Conservation (phyloP, 1,140 invertebrate species). For the Papilio glaucus region DNA sequence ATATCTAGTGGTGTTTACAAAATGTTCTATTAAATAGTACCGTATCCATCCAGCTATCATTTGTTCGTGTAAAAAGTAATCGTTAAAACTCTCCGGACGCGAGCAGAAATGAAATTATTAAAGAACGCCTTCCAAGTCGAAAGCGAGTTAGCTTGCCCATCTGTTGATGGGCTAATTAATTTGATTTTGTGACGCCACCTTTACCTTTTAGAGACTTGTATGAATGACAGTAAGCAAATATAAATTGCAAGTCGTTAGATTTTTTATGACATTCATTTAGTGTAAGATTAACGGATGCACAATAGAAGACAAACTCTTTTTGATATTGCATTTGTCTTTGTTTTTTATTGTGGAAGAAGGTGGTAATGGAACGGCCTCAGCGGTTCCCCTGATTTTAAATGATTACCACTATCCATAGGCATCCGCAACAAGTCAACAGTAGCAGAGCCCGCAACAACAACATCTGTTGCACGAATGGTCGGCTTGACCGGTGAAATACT, state of each 20-base stretch:
- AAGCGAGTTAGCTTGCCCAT: conserved; percentile 69
- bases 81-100: conserved; percentile 69
- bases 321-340: not conserved
- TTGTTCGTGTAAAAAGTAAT: conserved; percentile 47
- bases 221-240: conserved; percentile 24
- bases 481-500: no score
- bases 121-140: conserved; percentile 57
- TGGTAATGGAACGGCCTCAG: no score
- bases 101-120: conserved; percentile 73
- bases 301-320: not conserved
- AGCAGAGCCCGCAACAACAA: no score
- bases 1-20: not conserved
- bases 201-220: conserved; percentile 55
- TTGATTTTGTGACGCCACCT: conserved; percentile 63
- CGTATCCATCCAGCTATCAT: conserved; percentile 44
- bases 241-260: not conserved
- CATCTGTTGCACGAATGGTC: no score
- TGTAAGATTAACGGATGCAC: not conserved
- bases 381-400: no score
- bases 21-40: not conserved
- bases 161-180: conserved; percentile 78
- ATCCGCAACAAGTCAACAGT: no score
- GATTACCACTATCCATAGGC: no score
- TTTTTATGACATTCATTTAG: not conserved
- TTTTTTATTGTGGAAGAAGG: no score